phyloP scores from a whole-genome alignment of 1,140 invertebrate species.

The Tachypleus tridentatus region DNA sequence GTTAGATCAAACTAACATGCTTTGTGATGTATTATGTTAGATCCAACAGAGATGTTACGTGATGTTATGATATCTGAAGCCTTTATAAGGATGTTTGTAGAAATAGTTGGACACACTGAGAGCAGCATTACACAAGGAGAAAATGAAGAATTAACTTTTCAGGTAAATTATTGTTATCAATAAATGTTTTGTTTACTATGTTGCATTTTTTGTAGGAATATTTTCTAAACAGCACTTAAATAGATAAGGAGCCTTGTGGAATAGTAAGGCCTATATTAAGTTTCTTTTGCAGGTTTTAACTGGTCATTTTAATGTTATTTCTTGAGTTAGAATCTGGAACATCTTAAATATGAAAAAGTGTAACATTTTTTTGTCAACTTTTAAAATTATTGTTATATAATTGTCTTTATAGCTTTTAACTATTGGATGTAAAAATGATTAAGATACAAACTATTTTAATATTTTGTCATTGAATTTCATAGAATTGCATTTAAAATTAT shows the following conservation, averaged over 20 bases:
- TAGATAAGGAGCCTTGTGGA: not conserved
- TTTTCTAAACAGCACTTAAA: not conserved
- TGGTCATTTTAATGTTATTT: too few relatives aligned
- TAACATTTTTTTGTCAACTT: too few relatives aligned
- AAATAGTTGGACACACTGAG: constrained; percentile 47
- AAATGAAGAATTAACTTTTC: constrained; percentile 40
- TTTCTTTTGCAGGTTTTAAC: not conserved
- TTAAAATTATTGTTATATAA: too few relatives aligned
- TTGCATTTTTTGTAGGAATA: not conserved
- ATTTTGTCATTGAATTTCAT: too few relatives aligned
- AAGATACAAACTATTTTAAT: too few relatives aligned
- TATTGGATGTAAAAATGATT: too few relatives aligned
- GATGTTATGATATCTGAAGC: constrained; percentile 53
- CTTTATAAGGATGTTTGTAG: constrained; percentile 51
- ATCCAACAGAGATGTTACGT: constrained; percentile 33
- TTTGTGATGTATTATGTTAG: not conserved
- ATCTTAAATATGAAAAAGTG: too few relatives aligned
- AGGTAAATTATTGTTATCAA: constrained; percentile 34
- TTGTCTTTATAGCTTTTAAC: too few relatives aligned
- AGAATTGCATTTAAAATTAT: too few relatives aligned
- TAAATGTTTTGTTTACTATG: constrained; percentile 6
- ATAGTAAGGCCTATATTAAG: not conserved
- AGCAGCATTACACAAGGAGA: constrained; percentile 39
- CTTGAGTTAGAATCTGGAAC: too few relatives aligned
- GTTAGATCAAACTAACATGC: too few relatives aligned